Evolutionary conservation across 2,113 vertebrate genomes (phyloP), one percentile per base, ranked within the genome.

Genomic region (Chionomys nivalis): DNA sequence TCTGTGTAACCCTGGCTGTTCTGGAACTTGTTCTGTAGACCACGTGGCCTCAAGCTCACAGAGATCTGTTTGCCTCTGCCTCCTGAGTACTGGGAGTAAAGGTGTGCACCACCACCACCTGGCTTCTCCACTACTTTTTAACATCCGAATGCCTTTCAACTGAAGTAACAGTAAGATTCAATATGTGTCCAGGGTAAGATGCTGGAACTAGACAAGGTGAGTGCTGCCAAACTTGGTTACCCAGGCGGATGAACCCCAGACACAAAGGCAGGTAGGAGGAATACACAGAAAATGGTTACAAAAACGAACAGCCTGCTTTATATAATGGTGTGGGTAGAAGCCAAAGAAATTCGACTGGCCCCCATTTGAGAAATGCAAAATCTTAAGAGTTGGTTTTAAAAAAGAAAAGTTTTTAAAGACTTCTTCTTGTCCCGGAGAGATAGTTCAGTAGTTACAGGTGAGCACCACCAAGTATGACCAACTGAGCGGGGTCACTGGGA

Each of bases 311-410:
- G 49, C 19, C 58, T 61, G 87, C n/a, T 76, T 94, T 89, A 79
- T 47, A 21, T 7, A 68, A 28, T 70, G 2, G 8, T 36, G 44
- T 5, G 31, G 24, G 4, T 31, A 26, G 66, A 55, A 81, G 24
- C 33, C 44, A 72, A 47, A 87, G 75, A 63, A 47, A 42, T 42
- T 26, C 28, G 82, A 61, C 66, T 39, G 89, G 4, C 21, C 72
- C 65, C 79, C 83, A 65, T 3, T 52, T 26, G 28, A 85, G 81
- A 90, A 88, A 90, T 65, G 21, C 42, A 93, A 94, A 87, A 91
- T 66, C 11, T 52, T 39, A 61, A 93, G 17, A 49, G n/a, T 44
- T 72, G 36, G 12, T 72, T 89, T 49, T 78, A 68, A 66, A 95
- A 79, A 23, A 65, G 77, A 66, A 68, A 86, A 10, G 26, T 58